Base-by-base conservation (phyloP, 2,888 invertebrate genomes). In the Augochlorella aurata region DNA sequence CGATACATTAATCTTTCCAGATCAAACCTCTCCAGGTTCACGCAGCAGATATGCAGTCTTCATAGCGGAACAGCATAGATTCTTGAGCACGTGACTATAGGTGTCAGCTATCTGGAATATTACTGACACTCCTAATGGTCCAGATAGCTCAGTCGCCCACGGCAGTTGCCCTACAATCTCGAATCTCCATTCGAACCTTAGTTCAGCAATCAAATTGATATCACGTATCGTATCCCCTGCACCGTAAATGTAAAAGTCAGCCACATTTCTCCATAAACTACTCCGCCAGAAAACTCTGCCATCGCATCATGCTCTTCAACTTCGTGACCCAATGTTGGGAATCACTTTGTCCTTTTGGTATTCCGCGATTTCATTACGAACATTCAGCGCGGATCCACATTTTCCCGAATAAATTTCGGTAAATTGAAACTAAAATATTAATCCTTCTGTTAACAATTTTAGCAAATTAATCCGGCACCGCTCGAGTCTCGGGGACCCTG, bases 71-170 rank as follows among this genome's bases (percentile, higher is more conserved):
- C 67, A 16, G 45, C 24, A 67, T 67, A 16, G 67, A 61, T 47
- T 54, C 44, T 45, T 14, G 24, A 38, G 45, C 65, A 67, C 18
- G 24, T 71, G 29, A 29, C 29, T 50, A n/a, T 47, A 47, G 61
- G 47, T 61, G 47, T 16, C 61, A 47, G 72, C 61, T n/a, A 72
- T 72, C 61, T 72, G 14, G 47, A 47, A 72, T 61, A 61, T 29
- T 49, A 72, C 47, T 68, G 69, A 69, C 50, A 50, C 69, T n/a
- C 21, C 52, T 49, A 29, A 69, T 49, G 69, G 49, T 50, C 69
- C 52, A 52, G 69, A 69, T 69, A 69, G 24, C 69, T 38, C n/a
- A 29, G 38, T 24, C 14, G 49, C 16, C 49, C 18, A n/a, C 12
- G 50, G 29, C 38, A 38, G 52, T 52, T 29, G 50, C 50, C 50